Conservation (phyloP, 92 coral and sea anemone species). For the Porites lobata region DNA sequence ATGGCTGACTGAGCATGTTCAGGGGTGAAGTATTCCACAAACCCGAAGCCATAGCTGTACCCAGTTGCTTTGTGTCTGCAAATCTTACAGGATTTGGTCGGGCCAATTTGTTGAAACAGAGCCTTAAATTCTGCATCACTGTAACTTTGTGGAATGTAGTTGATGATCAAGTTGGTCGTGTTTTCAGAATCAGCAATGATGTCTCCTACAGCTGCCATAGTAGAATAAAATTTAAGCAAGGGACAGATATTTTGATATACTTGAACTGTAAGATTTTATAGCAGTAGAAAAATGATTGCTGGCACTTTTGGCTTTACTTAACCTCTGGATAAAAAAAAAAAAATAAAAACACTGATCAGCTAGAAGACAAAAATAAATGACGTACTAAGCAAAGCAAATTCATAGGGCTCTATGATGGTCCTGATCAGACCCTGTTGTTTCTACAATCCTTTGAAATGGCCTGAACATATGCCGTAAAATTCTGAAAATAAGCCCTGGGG, state of each 20-base stretch:
- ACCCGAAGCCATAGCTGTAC: conserved; percentile 91
- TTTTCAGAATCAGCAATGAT: conserved; percentile 13
- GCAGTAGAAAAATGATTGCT: conserved; percentile 50
- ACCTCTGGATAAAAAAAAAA: conserved; percentile 49
- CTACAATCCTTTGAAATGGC: too few relatives aligned
- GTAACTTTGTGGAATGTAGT: conserved; percentile 83
- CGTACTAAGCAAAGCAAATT: not conserved
- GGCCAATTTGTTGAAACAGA: conserved; percentile 76
- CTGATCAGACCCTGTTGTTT: not conserved
- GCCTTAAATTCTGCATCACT: conserved; percentile 75
- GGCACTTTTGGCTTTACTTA: conserved; percentile 47
- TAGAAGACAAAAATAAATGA: conserved; percentile 2
- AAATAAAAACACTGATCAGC: conserved; percentile 33
- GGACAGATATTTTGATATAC: conserved; percentile 31
- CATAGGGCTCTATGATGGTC: not conserved
- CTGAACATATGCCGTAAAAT: too few relatives aligned
- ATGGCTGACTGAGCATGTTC: conserved; percentile 91
- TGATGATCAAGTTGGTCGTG: conserved; percentile 84
- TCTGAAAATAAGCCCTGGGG: too few relatives aligned
- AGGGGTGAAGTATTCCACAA: conserved; percentile 87
- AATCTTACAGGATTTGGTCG: conserved; percentile 83
- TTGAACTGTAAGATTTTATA: conserved; percentile 22
- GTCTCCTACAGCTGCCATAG: conserved; percentile 49
- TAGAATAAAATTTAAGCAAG: conserved; percentile 49
- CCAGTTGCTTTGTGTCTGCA: conserved; percentile 84